A percentile compares a stretch with the other conserved stretches of the same genome.
Conservation (phyloP, 2,888 invertebrate species). For the Camponotus fellah region DNA sequence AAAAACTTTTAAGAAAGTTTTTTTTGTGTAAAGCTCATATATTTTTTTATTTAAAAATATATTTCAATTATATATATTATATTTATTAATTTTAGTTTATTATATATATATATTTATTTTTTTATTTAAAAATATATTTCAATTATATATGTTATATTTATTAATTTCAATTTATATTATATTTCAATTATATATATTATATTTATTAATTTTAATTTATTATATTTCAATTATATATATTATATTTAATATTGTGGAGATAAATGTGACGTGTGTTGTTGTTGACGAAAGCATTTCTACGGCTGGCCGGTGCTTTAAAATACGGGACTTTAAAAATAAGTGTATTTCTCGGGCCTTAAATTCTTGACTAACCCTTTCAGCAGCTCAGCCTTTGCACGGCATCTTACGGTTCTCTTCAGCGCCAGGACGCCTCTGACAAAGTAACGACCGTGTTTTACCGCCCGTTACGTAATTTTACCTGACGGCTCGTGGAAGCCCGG, state of each 20-base stretch:
- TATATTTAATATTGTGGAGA: not conserved
- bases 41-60: not conserved
- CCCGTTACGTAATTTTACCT: conserved; percentile 56
- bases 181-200: not conserved
- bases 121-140: not conserved
- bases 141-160: not conserved
- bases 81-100: no score
- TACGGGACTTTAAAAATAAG: conserved; percentile 21
- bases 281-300: not conserved
- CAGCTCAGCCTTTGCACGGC: not conserved
- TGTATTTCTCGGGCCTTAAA: conserved; percentile 2
- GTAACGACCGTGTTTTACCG: conserved; percentile 53
- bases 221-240: not conserved
- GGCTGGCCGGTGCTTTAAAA: not conserved
- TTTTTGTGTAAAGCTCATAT: not conserved
- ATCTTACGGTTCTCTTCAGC: not conserved
- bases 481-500: conserved; percentile 15
- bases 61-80: not conserved
- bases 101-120: no score
- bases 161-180: not conserved
- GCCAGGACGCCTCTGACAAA: conserved; percentile 33
- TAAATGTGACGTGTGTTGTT: not conserved
- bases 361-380: conserved; percentile 40
- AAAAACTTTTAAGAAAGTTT: not conserved
- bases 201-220: no score